A percentile compares a stretch with the other conserved stretches of the same genome.
Conservation (phyloP, 2,888 invertebrate genomes). For the Euspilapteryx auroguttella region DNA sequence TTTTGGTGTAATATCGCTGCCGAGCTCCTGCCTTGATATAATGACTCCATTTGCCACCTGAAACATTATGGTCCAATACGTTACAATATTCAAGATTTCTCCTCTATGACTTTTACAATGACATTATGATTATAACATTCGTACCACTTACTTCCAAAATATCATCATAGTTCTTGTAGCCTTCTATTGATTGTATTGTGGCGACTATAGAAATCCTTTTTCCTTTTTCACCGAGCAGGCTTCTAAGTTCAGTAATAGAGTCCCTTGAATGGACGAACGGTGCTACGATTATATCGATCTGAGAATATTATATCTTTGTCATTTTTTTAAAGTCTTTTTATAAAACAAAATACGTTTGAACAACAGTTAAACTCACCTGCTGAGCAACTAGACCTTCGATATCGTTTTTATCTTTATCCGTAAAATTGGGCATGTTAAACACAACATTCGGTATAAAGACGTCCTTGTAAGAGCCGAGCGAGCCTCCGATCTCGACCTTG, state of each 20-base stretch:
- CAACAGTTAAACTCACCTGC: no score
- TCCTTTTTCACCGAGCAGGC: constrained; percentile 33
- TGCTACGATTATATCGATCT: constrained; percentile 40
- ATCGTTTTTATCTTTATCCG: constrained; percentile 29
- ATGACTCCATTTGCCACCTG: constrained; percentile 66
- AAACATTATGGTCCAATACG: no score
- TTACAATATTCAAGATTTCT: no score
- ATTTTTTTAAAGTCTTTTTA: no score
- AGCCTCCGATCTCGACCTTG: constrained; percentile 35
- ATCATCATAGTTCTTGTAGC: constrained; percentile 30
- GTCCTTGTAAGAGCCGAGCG: constrained; percentile 36
- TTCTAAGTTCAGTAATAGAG: constrained; percentile 23
- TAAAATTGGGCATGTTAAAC: constrained; percentile 35
- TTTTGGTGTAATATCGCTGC: constrained; percentile 46
- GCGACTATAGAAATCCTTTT: constrained; percentile 37
- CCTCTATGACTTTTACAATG: no score
- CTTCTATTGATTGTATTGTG: constrained; percentile 36
- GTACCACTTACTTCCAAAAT: constrained; percentile 31
- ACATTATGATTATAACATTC: no score
- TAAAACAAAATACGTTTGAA: no score
- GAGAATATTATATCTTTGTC: constrained; percentile 11
- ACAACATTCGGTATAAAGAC: constrained; percentile 39
- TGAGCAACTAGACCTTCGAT: constrained; percentile 32
- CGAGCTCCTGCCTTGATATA: constrained; percentile 64
- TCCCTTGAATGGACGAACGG: constrained; percentile 22